A percentile compares a stretch with the other conserved stretches of the same genome.
Conservation (phyloP, 30 jellyfish, hydroid and myxozoan genomes). For the Catostylus mosaicus region DNA sequence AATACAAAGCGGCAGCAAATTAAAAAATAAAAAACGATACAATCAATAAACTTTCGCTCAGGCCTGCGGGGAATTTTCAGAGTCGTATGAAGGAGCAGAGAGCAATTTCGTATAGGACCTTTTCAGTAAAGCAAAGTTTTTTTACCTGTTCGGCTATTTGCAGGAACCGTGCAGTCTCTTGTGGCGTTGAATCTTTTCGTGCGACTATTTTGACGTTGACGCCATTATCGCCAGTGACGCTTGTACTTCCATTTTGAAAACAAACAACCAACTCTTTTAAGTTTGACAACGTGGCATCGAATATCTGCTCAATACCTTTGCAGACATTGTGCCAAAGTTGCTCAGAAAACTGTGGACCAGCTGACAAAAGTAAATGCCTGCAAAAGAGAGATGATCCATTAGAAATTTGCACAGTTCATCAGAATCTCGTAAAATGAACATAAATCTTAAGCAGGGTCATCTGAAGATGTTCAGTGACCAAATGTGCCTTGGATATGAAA, state of each 20-base stretch:
- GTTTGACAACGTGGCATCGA: slow-evolving; percentile 85
- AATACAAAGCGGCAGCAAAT: not conserved
- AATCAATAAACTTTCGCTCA: no score
- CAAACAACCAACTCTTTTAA: slow-evolving; percentile 76
- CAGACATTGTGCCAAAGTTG: slow-evolving; percentile 96
- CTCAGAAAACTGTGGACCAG: slow-evolving; percentile 98
- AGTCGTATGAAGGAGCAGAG: no score
- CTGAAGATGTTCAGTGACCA: no score
- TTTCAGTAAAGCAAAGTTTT: not conserved
- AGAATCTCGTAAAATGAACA: no score
- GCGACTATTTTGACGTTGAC: slow-evolving; percentile 94
- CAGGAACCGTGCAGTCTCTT: slow-evolving; percentile 70
- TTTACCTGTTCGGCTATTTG: slow-evolving; percentile 97
- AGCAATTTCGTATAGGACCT: no score
- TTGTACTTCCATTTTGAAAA: slow-evolving; percentile 78
- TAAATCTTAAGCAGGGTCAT: no score
- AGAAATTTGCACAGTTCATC: not conserved
- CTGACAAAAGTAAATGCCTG: slow-evolving; percentile 91
- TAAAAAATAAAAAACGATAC: not conserved
- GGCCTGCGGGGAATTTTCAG: no score
- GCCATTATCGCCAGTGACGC: slow-evolving; percentile 96
- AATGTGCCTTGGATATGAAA: no score
- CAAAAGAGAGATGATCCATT: no score
- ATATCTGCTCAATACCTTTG: slow-evolving; percentile 78
- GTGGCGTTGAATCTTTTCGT: slow-evolving; percentile 75